These are phyloP conservation scores for Hylyphantes graminicola DNA, from an alignment of 1,140 invertebrate genomes.

Conservation along the genomic window DNA sequence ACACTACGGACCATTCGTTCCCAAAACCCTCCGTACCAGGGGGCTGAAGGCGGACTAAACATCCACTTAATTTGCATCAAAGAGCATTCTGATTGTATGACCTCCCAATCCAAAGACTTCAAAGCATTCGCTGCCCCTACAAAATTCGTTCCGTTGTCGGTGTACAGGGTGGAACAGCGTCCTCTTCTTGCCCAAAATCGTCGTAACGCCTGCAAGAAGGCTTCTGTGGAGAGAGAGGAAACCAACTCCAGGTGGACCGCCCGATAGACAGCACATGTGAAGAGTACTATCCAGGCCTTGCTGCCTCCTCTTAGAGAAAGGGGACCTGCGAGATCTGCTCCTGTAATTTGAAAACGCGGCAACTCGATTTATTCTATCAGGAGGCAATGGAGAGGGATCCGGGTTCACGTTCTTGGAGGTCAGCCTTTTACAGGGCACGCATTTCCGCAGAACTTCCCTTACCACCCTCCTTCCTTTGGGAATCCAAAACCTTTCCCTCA, in stretches of 20 bases:
- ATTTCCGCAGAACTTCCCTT: not conserved
- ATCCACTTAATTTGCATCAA: slow-evolving; percentile 6
- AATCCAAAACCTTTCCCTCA: slow-evolving; percentile 14
- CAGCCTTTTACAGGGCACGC: not conserved
- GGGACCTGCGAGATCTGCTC: not conserved
- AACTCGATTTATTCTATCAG: slow-evolving; percentile 8
- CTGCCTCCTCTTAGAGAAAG: not conserved
- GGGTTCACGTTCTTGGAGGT: not conserved
- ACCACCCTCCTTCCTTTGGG: not conserved
- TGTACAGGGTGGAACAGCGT: slow-evolving; percentile 60
- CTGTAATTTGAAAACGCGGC: slow-evolving; percentile 14
- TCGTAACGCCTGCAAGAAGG: slow-evolving; percentile 66
- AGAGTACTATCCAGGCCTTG: not conserved
- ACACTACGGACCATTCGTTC: too few relatives aligned
- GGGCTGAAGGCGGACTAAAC: too few relatives aligned
- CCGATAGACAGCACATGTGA: too few relatives aligned
- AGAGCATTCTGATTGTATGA: not conserved
- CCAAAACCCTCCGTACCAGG: too few relatives aligned
- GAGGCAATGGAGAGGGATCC: not conserved
- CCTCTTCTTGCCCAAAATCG: slow-evolving; percentile 67
- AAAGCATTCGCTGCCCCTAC: slow-evolving; percentile 58
- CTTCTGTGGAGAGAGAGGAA: slow-evolving; percentile 64
- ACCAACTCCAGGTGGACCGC: slow-evolving; percentile 65
- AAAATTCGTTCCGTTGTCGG: slow-evolving; percentile 69
- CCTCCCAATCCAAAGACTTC: not conserved